Evolutionary conservation across 2,888 invertebrate genomes (phyloP).

Genomic region (Apodemia hepburni): DNA sequence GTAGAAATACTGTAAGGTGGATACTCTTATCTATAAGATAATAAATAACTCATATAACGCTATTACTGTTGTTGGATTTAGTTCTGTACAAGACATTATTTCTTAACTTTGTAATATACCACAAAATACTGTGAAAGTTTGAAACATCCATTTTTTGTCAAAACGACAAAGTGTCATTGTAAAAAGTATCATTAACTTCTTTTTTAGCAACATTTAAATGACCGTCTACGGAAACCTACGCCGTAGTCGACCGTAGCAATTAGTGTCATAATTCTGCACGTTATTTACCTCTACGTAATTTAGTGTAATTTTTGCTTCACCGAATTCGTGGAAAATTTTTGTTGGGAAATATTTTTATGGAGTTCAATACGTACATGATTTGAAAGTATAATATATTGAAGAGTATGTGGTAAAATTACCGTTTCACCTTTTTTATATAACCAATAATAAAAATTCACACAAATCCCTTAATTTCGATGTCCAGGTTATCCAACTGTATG

Average conservation of each 20-base stretch:
- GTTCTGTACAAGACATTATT: too few species aligned
- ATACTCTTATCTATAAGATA: too few species aligned
- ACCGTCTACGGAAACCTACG: conserved; percentile 41
- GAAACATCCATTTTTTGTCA: not conserved
- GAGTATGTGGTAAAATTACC: not conserved
- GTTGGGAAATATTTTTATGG: conserved; percentile 14
- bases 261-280: conserved; percentile 48
- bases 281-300: conserved; percentile 41
- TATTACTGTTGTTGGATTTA: too few species aligned
- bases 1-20: too few species aligned
- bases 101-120: not conserved
- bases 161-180: conserved; percentile 17
- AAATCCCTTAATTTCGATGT: too few species aligned
- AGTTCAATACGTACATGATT: not conserved
- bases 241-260: conserved; percentile 55
- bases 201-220: conserved; percentile 24
- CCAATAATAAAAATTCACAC: too few species aligned
- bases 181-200: conserved; percentile 17
- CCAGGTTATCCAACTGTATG: too few species aligned
- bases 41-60: too few species aligned
- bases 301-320: conserved; percentile 11
- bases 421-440: too few species aligned
- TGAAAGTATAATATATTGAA: not conserved
- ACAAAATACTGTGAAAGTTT: not conserved
- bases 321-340: conserved; percentile 23